Evolutionary conservation across 23 tunicate species (phyloP), one percentile per base, ranked within the genome.

Genomic region (Aplidium turbinatum): DNA sequence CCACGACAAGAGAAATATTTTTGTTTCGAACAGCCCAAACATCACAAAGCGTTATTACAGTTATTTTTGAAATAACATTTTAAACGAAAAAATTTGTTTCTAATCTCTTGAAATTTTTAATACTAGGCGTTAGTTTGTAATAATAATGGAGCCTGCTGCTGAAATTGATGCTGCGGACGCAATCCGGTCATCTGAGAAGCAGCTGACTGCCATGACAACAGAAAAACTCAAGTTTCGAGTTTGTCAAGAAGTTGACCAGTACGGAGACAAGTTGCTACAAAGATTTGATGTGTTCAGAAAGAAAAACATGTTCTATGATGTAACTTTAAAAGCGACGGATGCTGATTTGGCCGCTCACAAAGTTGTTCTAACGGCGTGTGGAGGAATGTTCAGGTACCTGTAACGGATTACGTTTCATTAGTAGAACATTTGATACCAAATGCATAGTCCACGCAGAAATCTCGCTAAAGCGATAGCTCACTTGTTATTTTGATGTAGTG

Each of bases 331-430:
- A 33, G 39, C 82, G 18, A 29, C 57, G 1, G 80, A 73, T 46
- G 82, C 24, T 3, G 82, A 73, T 22, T 57, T 87, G 9, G 73
- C 73, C 0, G 94, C 94, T 21, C 94, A 87, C 64, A 87, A 87
- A 74, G 86, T 87, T 13, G 83, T 87, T 6, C 62, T 87, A 18
- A 86, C 86, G 11, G 94, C 94, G 7, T 87, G 94, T 80, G 94
- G 94, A 27, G 94, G 94, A 1, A 80, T 80, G 70, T 87, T 87
- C 78, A 64, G 94, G 94, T 87, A 55, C 50, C 16, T 16, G 11
- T 42, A 16, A 16, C 11, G 11, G 11, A 9, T 9, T 42, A 16
- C 11, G 50, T 42, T 42, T 42, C 11, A 42, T 42, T 16, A 9
- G 50, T 42, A 42, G 16, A n/a, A n/a, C n/a, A n/a, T n/a, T n/a